A percentile compares a stretch with the other conserved stretches of the same genome.
phyloP scores from a whole-genome alignment of 2,797 vertebrate genomes.

The Cirrhinus mrigala region DNA sequence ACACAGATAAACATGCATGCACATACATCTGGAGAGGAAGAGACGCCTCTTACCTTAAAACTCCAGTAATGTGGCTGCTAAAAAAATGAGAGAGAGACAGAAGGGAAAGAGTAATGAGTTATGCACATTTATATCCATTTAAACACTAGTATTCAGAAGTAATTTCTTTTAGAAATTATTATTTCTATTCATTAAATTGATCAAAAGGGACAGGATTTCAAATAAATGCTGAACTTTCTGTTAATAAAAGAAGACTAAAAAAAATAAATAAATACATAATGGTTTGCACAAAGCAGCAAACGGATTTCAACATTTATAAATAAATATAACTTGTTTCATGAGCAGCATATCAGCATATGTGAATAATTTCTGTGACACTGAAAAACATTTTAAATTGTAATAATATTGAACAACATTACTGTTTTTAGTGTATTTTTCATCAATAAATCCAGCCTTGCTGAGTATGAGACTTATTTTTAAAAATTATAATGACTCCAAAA shows the following conservation, averaged over 20 bases:
- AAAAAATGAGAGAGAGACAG: conserved; percentile 62
- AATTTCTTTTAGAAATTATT: no score
- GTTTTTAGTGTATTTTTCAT: background rate
- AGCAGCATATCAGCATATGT: background rate
- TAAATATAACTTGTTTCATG: background rate
- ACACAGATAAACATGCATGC: conserved; percentile 63
- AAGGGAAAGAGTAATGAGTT: conserved; percentile 63
- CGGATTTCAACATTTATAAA: no score
- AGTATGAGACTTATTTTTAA: background rate
- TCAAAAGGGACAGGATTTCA: background rate
- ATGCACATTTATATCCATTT: conserved; percentile 62
- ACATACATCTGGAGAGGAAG: conserved; percentile 63
- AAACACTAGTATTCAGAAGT: conserved; percentile 18
- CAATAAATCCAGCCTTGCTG: background rate
- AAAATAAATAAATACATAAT: background rate
- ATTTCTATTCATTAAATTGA: no score
- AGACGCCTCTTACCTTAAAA: conserved; percentile 97
- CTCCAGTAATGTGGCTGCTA: conserved; percentile 99
- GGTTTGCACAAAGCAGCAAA: background rate
- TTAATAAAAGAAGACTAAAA: conserved; percentile 6
- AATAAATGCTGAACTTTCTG: background rate
- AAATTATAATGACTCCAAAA: background rate
- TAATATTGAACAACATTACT: background rate
- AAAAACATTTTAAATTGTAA: background rate
- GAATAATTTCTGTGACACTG: background rate